A percentile compares a stretch with the other conserved stretches of the same genome.
Conservation (phyloP, 2,113 vertebrate genomes). For the Noturus placidus region DNA sequence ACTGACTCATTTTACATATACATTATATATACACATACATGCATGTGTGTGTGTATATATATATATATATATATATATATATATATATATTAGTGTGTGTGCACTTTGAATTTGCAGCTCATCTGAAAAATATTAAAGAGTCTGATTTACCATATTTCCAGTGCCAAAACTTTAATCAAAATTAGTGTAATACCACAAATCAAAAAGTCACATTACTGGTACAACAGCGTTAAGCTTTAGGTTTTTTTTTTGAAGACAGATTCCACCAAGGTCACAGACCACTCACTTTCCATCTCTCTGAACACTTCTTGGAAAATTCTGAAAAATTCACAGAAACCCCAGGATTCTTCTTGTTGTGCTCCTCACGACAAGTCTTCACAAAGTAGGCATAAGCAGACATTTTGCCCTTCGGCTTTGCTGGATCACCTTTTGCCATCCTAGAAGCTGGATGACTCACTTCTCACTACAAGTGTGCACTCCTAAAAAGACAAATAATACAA, state of each 20-base stretch:
- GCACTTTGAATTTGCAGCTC: not conserved
- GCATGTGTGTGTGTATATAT: no score
- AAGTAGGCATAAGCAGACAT: conserved; percentile 90
- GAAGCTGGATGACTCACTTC: not conserved
- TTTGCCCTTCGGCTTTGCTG: conserved; percentile 87
- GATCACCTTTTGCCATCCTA: conserved; percentile 86
- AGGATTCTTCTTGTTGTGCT: conserved; percentile 88
- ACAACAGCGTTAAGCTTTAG: not conserved
- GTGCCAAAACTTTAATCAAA: not conserved
- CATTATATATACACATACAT: no score
- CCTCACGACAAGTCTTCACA: conserved; percentile 86
- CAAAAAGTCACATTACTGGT: not conserved
- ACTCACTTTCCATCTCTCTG: conserved; percentile 79
- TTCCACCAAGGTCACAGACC: not conserved
- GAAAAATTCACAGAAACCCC: conserved; percentile 85
- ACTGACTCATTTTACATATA: no score
- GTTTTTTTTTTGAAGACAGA: not conserved
- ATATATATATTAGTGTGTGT: not conserved
- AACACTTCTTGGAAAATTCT: conserved; percentile 87
- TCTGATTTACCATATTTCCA: not conserved
- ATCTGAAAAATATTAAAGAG: not conserved
- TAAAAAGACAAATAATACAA: not conserved
- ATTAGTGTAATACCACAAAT: not conserved
- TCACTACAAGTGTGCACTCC: not conserved
- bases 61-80: no score